These are phyloP conservation scores for Strix occidentalis DNA, from an alignment of 2,797 vertebrate genomes.

Conservation along the genomic window DNA sequence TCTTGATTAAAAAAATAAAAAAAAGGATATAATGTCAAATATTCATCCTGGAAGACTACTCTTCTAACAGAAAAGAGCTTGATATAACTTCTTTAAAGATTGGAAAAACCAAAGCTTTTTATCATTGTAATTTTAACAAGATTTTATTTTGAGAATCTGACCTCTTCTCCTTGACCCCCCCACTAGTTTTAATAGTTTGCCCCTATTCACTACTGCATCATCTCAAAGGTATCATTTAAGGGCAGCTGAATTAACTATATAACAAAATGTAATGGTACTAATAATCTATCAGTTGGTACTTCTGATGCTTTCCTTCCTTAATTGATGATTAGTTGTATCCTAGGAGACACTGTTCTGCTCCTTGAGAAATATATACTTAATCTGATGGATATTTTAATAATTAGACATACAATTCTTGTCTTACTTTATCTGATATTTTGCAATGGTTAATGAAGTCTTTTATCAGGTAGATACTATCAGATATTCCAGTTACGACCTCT, in stretches of 20 bases:
- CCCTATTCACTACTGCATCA: not conserved
- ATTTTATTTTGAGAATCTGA: not conserved
- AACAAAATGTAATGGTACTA: not conserved
- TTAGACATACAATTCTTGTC: not conserved
- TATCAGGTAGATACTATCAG: not conserved
- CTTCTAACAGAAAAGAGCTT: not conserved
- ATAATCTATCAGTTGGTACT: not conserved
- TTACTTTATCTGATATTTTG: not conserved
- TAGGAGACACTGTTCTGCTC: not conserved
- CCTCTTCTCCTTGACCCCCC: not conserved
- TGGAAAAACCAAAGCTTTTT: not conserved
- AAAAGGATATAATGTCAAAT: not conserved
- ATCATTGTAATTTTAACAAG: not conserved
- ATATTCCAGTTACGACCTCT: not conserved
- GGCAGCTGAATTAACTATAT: not conserved
- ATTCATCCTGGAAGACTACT: not conserved
- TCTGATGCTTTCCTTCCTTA: conserved; percentile 4
- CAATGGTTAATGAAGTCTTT: not conserved
- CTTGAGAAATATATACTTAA: not conserved
- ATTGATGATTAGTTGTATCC: not conserved
- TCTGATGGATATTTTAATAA: conserved; percentile 11
- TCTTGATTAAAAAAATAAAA: not conserved
- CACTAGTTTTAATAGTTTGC: not conserved
- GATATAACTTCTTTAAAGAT: not conserved
- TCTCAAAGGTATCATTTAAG: not conserved